These are phyloP conservation scores for Dione juno DNA, from an alignment of 2,888 invertebrate species.

Conservation along the genomic window DNA sequence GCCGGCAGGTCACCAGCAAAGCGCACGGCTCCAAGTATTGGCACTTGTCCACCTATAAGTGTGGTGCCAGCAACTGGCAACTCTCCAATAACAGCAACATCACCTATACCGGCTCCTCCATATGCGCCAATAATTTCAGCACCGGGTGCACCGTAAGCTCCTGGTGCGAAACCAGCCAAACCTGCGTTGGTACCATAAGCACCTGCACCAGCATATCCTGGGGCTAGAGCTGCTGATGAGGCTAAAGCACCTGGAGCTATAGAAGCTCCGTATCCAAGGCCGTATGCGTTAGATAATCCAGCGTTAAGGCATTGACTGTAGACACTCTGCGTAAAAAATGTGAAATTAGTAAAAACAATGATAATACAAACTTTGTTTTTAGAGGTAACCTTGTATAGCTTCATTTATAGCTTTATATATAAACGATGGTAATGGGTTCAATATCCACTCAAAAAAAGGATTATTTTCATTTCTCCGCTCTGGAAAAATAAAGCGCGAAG, in stretches of 20 bases:
- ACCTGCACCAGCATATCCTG: conserved; percentile 28
- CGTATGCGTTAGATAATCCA: conserved; percentile 9
- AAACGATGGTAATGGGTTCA: background rate
- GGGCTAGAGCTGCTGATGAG: conserved; percentile 11
- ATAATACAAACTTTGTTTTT: no score
- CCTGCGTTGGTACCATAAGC: conserved; percentile 6
- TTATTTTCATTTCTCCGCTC: background rate
- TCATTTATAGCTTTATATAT: no score
- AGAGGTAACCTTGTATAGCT: no score
- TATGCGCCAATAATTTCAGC: conserved; percentile 35
- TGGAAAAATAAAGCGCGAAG: background rate
- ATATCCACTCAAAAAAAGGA: background rate
- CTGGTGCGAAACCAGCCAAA: background rate
- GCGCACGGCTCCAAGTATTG: conserved; percentile 56
- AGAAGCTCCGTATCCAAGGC: conserved; percentile 12
- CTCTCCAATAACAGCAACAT: conserved; percentile 39
- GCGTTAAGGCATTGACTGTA: conserved; percentile 29
- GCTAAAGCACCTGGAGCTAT: conserved; percentile 10
- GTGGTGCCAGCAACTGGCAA: conserved; percentile 47
- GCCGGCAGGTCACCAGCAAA: conserved; percentile 59
- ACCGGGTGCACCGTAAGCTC: conserved; percentile 36
- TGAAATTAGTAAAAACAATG: no score
- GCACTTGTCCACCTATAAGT: conserved; percentile 53
- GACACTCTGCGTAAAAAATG: conserved; percentile 26
- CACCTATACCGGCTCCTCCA: conserved; percentile 49